Base-by-base conservation (phyloP, 2,113 vertebrate genomes). In the Ascaphus truei region DNA sequence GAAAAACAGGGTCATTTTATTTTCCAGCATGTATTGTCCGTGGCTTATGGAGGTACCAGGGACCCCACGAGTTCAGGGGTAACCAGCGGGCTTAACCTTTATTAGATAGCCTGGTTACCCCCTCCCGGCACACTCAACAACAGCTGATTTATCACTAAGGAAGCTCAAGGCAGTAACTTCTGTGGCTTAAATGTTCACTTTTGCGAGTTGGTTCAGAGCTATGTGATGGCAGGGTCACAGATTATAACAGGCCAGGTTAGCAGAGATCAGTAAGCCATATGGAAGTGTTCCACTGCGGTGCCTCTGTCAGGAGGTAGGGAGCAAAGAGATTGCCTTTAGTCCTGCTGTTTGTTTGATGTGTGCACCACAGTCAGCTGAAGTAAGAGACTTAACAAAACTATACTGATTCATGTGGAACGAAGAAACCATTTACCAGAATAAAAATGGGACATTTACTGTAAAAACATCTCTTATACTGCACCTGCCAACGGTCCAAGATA, bases 251-350 rank as follows among this genome's bases (percentile, higher is more conserved):
- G 12, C 7, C 5, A 2, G 18, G 7, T 43, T 43, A 41, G 20
- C 34, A 41, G 22, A 37, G 57, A 60, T 41, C 20, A 41, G 18
- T 63, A 50, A 63, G 25, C 30, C 31, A 51, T 36, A 26, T 34
- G 15, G 45, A 63, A 36, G 13, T 22, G 30, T 51, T 36, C 30
- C 61, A 63, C 27, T 48, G 43, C 27, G 33, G 26, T 51, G 27
- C 18, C 45, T 34, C 58, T 51, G 20, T 36, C 30, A 63, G 31
- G 29, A 51, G 45, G 30, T 15, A 7, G 15, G 48, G 31, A 47
- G 27, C 18, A 62, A 62, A 62, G 22, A 62, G 61, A 18, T 51
- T 51, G 29, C 22, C 45, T 66, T 29, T 41, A 66, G 25, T 53
- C 33, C 31, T 26, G 50, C 62, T 66, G 48, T 13, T 7, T 22